Conservation (phyloP, 2,113 vertebrate species). For the Euleptes europaea region DNA sequence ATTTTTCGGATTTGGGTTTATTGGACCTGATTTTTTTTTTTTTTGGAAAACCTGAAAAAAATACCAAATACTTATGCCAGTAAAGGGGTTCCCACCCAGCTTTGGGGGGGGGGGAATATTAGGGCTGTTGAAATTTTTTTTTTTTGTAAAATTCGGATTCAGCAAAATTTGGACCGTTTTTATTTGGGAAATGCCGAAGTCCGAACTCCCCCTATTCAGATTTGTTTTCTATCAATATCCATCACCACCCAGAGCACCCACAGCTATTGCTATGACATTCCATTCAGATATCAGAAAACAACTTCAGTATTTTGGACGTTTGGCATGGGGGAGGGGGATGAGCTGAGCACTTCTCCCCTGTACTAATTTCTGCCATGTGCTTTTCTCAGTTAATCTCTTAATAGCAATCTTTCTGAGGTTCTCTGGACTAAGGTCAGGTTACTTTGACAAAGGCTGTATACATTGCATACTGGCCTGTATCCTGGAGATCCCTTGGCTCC, state of each 20-base stretch:
- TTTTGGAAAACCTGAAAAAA: too few relatives aligned
- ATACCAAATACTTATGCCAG: too few relatives aligned
- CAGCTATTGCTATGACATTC: neutral
- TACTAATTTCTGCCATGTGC: neutral
- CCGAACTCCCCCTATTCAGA: too few relatives aligned
- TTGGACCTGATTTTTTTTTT: too few relatives aligned
- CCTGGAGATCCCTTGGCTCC: neutral
- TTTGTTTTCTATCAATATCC: neutral
- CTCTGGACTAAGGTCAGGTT: slow-evolving; percentile 4
- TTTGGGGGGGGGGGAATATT: too few relatives aligned
- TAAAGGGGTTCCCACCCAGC: too few relatives aligned
- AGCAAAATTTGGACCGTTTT: too few relatives aligned
- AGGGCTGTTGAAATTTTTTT: too few relatives aligned
- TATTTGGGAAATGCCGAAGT: too few relatives aligned
- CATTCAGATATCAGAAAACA: neutral
- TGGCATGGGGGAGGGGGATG: too few relatives aligned
- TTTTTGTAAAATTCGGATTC: too few relatives aligned
- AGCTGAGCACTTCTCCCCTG: neutral
- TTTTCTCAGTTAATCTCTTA: neutral
- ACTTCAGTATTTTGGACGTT: neutral
- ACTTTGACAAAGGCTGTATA: slow-evolving; percentile 3
- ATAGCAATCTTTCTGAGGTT: neutral
- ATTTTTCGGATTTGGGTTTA: too few relatives aligned
- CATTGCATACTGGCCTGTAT: slow-evolving; percentile 20
- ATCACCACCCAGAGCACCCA: neutral